Base-by-base conservation (phyloP, 2,888 invertebrate genomes). In the Drosophila eohydei region DNA sequence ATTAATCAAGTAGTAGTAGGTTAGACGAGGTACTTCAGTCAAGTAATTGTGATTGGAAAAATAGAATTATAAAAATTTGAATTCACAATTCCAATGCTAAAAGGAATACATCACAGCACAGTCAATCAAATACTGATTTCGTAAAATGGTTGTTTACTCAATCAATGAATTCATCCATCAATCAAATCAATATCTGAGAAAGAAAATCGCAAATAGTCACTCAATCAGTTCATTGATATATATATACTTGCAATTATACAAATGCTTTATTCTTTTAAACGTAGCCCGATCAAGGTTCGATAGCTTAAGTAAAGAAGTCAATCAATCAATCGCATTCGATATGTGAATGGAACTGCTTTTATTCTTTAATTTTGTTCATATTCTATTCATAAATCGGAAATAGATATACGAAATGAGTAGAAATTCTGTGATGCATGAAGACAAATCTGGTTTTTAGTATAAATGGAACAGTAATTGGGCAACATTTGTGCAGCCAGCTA, bases 351-450 rank as follows among this genome's bases (percentile, higher is more conserved):
- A n/a, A 16, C 5, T 30, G 2, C 2, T 11, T 30, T 9, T 16
- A 32, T 50, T 30, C 48, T 16, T 32, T 30, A 5, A 1, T 30
- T 5, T n/a, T 16, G 3, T 6, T 16, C 0, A 2, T 16, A 11
- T 14, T 34, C 21, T 7, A 51, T 32, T 21, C 34, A 36, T 34
- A 6, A 36, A 44, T 44, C 16, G 11, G 12, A 36, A 46, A 57
- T 34, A 26, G 6, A 44, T n/a, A 44, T 1, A 11, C 2, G 2
- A 36, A 36, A 30, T 30, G 21, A 21, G 9, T 32, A 8, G 41
- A 32, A 44, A 43, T 26, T 43, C 16, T n/a, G 7, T 69, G 46
- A 70, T 70, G 46, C 26, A 28, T 55, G n/a, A 32, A 54, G 55
- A 28, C 21, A 46, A 34, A 46, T 38, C 38, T 28, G 32, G 7